Evolutionary conservation across 1,140 invertebrate species (phyloP), one percentile per base, ranked within the genome.

Genomic region (Anoplolepis gracilipes): DNA sequence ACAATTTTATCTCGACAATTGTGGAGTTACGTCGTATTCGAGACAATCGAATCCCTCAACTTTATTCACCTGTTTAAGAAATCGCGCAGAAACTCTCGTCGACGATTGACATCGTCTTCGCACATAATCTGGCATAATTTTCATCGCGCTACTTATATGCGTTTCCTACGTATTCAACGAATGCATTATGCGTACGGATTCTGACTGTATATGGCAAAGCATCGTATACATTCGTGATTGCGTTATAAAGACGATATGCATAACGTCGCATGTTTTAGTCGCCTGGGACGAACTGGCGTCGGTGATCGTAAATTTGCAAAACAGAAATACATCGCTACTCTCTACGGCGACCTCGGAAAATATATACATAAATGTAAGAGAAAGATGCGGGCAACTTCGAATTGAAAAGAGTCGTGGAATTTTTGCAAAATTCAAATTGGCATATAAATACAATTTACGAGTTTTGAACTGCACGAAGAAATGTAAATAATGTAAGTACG

Each of bases 271-370:
- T 70, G 78, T 70, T 36, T 81, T 64, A 49, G 30, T 42, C 46
- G 33, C 11, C 49, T 19, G 49, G 49, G 36, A 73, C 30, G 7
- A 6, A 59, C 53, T 72, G 78, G 25, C 78, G 65, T 72, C 65
- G 36, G 36, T 33, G 36, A 82, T 73, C 67, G 36, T 82, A 82
- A 82, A 73, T 73, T 82, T 82, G 53, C 53, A 82, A 73, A 73
- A 73, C 69, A 82, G 67, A 57, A 82, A 61, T 13, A 49, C 49
- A 36, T 42, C 65, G 25, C 16, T 39, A 62, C 22, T 33, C 30
- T 49, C 46, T 36, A 42, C 67, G 39, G 16, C 53, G 36, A 73
- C 36, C 53, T 69, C 46, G 77, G 3, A 57, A 55, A 22, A 67
- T 53, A 30, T 19, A 62, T 39, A 19, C 28, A 69, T 73, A 73